These are phyloP conservation scores for Acyrthosiphon pisum DNA, from an alignment of 1,140 invertebrate genomes.

Conservation along the genomic window DNA sequence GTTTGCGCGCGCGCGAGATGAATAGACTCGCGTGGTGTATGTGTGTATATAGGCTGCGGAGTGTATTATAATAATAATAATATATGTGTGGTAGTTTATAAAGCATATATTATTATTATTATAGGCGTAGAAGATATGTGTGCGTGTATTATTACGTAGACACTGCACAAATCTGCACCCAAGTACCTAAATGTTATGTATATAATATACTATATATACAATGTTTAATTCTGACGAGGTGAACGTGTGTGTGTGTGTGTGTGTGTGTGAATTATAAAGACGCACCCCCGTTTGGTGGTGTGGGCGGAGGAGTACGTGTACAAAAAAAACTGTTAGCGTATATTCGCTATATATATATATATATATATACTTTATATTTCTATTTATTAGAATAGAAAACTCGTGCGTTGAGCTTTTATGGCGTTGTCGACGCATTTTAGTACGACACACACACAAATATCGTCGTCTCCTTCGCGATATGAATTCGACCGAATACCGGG, in stretches of 20 bases:
- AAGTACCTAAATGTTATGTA: not conserved
- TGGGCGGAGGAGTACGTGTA: not conserved
- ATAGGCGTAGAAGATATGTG: not conserved
- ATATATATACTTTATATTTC: not conserved
- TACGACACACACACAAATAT: not conserved
- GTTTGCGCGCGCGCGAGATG: not conserved
- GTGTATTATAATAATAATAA: not conserved
- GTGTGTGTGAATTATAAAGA: not conserved
- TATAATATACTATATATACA: not conserved
- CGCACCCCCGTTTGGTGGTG: not conserved
- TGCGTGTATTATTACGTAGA: not conserved
- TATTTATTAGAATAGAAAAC: conserved; percentile 18
- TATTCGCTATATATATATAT: too few species aligned
- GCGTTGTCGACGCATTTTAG: not conserved
- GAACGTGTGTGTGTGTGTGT: not conserved
- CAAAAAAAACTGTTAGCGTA: not conserved
- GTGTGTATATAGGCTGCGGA: not conserved
- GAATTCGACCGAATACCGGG: not conserved
- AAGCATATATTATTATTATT: conserved; percentile 24
- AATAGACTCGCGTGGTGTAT: not conserved
- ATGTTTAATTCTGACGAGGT: conserved; percentile 5
- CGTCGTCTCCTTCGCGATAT: not conserved
- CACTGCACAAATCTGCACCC: not conserved
- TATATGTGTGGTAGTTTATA: not conserved
- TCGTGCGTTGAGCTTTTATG: not conserved